Percentiles rank a stretch among this genome's conserved stretches.
phyloP scores from a whole-genome alignment of 2,888 invertebrate genomes.

The Tinea semifulvella region DNA sequence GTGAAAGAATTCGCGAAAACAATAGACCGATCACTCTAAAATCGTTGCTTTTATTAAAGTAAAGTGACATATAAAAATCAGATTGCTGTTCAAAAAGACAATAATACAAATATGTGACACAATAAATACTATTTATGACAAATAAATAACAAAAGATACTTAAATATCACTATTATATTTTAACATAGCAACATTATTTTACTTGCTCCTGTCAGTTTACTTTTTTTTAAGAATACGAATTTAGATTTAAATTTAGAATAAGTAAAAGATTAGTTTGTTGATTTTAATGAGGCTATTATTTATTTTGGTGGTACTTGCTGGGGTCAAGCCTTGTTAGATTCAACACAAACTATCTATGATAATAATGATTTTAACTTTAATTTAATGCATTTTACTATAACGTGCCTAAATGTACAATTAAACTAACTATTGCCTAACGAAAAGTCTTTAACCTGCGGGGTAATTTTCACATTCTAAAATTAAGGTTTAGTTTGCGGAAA shows the following conservation, averaged over 20 bases:
- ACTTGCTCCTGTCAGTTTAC: no score
- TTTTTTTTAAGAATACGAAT: no score
- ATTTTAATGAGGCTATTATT: conserved; percentile 39
- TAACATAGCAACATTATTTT: no score
- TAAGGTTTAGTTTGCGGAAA: conserved; percentile 40
- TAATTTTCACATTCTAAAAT: conserved; percentile 44
- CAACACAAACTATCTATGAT: conserved; percentile 40
- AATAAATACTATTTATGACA: no score
- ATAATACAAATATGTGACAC: no score
- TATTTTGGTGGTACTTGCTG: conserved; percentile 6
- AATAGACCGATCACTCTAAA: conserved; percentile 70
- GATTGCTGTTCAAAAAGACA: no score
- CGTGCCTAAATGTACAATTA: conserved; percentile 12
- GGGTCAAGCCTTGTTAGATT: conserved; percentile 44
- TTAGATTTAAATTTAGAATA: conserved; percentile 6
- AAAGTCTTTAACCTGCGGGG: background rate
- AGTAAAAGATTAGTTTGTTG: conserved; percentile 44
- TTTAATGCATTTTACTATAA: background rate
- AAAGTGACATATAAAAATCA: no score
- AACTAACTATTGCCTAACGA: background rate
- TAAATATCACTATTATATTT: no score
- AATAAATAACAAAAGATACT: no score
- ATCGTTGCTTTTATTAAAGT: background rate
- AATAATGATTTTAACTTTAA: conserved; percentile 3
- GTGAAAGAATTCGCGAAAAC: conserved; percentile 74